Conservation (phyloP, 1,140 invertebrate species). For the Globodera ellingtonae region DNA sequence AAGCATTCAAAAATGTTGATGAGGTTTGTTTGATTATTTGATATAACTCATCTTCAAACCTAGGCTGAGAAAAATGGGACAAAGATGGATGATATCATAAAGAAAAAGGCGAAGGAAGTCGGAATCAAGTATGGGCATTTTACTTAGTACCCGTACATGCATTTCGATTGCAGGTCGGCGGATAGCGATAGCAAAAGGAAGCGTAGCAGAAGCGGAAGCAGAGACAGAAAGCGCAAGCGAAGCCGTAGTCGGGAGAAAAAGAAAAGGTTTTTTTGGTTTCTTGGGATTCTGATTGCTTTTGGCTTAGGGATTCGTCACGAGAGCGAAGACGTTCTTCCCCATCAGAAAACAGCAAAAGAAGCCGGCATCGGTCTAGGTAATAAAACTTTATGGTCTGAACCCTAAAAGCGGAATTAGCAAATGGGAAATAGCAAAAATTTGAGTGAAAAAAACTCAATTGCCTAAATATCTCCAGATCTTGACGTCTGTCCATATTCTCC, state of each 20-base stretch:
- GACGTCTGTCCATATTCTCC: slow-evolving; percentile 11
- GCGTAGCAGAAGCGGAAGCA: slow-evolving; percentile 27
- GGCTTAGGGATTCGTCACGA: slow-evolving; percentile 31
- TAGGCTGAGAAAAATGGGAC: slow-evolving; percentile 40
- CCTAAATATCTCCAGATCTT: slow-evolving; percentile 18
- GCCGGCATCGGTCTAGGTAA: slow-evolving; percentile 35
- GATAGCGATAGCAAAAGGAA: slow-evolving; percentile 16
- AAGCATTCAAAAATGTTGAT: slow-evolving; percentile 40
- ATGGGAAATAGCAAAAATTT: neutral
- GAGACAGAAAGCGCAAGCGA: slow-evolving; percentile 35
- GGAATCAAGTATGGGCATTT: slow-evolving; percentile 14
- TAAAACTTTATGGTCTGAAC: neutral
- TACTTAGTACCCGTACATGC: neutral
- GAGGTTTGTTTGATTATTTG: slow-evolving; percentile 31
- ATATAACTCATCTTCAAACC: slow-evolving; percentile 7
- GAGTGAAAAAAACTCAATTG: neutral
- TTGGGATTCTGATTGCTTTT: slow-evolving; percentile 25
- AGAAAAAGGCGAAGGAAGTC: slow-evolving; percentile 37
- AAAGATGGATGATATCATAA: slow-evolving; percentile 38
- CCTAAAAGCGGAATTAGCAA: neutral
- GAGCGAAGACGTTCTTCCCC: slow-evolving; percentile 34
- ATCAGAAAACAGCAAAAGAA: slow-evolving; percentile 24
- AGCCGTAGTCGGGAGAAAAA: slow-evolving; percentile 39
- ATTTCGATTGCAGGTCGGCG: neutral
- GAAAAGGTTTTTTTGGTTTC: slow-evolving; percentile 23